Percentiles rank a stretch among this genome's conserved stretches.
phyloP scores from a whole-genome alignment of 2,888 invertebrate genomes.

The Zeuzera pyrina region DNA sequence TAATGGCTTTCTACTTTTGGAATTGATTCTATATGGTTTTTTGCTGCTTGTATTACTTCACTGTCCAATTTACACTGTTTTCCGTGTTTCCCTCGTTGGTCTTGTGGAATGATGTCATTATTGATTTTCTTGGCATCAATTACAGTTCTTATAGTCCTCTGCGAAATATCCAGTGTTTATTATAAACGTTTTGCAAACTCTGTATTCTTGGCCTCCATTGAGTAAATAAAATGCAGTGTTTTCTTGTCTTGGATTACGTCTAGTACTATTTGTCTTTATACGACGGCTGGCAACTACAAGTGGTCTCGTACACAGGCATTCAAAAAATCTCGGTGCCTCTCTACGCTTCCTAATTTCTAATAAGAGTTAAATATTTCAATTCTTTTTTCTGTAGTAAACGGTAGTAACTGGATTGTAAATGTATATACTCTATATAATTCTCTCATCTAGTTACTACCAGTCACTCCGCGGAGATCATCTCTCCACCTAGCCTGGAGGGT shows the following conservation, averaged over 20 bases:
- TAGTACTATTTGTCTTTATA: not conserved
- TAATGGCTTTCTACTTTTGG: not conserved
- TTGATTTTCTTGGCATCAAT: not conserved
- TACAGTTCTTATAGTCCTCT: not conserved
- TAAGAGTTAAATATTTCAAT: conserved; percentile 10
- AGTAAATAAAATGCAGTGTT: not conserved
- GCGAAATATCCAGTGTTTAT: not conserved
- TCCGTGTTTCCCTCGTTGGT: not conserved
- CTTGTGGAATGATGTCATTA: not conserved
- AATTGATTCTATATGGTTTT: not conserved
- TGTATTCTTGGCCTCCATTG: not conserved
- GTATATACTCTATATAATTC: too few species aligned
- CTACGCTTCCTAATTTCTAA: conserved; percentile 8
- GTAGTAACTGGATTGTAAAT: too few species aligned
- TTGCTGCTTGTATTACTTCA: not conserved
- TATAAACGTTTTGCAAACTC: not conserved
- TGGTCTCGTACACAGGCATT: conserved; percentile 4
- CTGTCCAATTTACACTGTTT: not conserved
- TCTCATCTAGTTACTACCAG: too few species aligned
- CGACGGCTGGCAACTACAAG: not conserved
- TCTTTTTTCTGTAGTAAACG: conserved; percentile 8
- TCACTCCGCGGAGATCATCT: too few species aligned
- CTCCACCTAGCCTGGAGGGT: too few species aligned
- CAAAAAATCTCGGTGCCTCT: conserved; percentile 12
- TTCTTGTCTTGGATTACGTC: not conserved